Evolutionary conservation across 2,113 vertebrate genomes (phyloP).

Genomic region (Anseranas semipalmata): DNA sequence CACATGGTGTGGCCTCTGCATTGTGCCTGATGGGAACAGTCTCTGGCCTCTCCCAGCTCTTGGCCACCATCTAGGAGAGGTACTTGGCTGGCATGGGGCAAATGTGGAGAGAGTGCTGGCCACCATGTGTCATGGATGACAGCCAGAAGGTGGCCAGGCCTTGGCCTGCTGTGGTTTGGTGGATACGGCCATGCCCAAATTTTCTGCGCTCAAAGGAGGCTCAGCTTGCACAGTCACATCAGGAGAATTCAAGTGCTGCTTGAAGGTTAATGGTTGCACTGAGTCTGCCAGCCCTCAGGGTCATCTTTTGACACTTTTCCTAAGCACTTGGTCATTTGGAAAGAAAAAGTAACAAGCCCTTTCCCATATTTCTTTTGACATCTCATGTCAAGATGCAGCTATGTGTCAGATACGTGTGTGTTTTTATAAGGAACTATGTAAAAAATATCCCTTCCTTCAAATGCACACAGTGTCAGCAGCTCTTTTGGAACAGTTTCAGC

Average conservation of each 20-base stretch:
- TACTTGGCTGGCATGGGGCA: fast-evolving
- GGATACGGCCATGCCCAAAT: background rate
- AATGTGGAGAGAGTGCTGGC: background rate
- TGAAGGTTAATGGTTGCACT: slow-evolving; percentile 21
- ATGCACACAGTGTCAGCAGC: background rate
- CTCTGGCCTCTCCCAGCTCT: background rate
- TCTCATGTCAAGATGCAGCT: background rate
- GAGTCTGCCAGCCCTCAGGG: background rate
- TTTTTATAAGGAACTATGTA: slow-evolving; percentile 1
- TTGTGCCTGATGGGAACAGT: background rate
- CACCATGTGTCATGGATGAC: too few relatives aligned
- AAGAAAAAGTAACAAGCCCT: slow-evolving; percentile 18
- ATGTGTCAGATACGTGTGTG: background rate
- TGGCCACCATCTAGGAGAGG: background rate
- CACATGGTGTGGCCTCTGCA: background rate
- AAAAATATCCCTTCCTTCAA: background rate
- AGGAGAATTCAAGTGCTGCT: background rate
- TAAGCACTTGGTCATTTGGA: background rate
- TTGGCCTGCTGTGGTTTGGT: background rate
- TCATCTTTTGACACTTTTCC: background rate
- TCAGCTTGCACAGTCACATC: background rate
- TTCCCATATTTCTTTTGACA: background rate
- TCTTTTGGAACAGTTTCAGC: background rate
- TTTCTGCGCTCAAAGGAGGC: background rate
- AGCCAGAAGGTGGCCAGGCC: background rate